Evolutionary conservation across 2,888 invertebrate genomes (phyloP).

Genomic region (Achlya flavicornis): DNA sequence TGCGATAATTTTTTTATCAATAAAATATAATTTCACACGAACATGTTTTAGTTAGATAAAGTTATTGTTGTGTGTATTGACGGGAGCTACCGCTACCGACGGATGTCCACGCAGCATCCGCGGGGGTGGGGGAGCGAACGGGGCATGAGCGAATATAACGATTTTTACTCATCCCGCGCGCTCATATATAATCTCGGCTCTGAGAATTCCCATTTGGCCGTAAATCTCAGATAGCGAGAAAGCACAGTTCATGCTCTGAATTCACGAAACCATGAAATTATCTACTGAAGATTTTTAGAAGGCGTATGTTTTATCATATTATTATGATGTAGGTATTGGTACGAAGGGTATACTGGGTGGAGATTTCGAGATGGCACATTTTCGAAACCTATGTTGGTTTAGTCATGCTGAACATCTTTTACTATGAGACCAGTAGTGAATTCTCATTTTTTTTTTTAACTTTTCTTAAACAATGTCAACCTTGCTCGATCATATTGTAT

Average conservation of each 20-base stretch:
- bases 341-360: too few species aligned
- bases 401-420: too few species aligned
- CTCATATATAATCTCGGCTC: constrained; percentile 43
- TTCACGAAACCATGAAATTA: background rate
- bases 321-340: too few species aligned
- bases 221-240: background rate
- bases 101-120: constrained; percentile 64
- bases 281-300: too few species aligned
- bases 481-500: too few species aligned
- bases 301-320: too few species aligned
- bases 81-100: constrained; percentile 17
- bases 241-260: background rate
- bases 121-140: constrained; percentile 39
- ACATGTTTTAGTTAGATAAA: constrained; percentile 17
- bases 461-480: too few species aligned
- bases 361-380: too few species aligned
- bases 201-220: constrained; percentile 19
- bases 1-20: background rate
- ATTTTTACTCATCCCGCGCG: constrained; percentile 65
- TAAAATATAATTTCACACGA: constrained; percentile 7
- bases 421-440: too few species aligned
- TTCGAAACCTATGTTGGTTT: too few species aligned
- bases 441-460: too few species aligned
- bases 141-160: constrained; percentile 80
- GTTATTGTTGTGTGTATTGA: constrained; percentile 30